Percentiles rank a stretch among this genome's conserved stretches.
Conservation (phyloP, 2,888 invertebrate genomes). For the Acleris literana region DNA sequence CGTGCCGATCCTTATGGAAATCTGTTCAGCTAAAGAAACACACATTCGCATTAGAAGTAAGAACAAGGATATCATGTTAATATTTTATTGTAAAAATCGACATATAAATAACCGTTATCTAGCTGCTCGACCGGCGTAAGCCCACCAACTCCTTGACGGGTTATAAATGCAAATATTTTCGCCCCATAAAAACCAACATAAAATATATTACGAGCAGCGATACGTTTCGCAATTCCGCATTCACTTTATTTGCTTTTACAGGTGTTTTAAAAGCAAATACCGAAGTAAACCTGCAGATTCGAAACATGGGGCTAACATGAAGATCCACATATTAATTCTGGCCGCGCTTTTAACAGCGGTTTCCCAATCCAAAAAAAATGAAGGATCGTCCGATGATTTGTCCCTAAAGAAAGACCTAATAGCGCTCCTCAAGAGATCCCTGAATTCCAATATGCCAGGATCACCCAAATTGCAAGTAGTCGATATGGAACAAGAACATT, state of each 20-base stretch:
- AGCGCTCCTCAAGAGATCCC: no score
- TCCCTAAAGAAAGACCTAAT: no score
- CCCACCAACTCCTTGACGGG: conserved; percentile 13
- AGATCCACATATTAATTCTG: conserved; percentile 40
- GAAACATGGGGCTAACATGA: conserved; percentile 47
- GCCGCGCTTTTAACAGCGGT: conserved; percentile 34
- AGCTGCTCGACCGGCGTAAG: conserved; percentile 16
- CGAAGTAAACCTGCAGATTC: background rate
- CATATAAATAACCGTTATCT: background rate
- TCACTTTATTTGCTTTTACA: conserved; percentile 10
- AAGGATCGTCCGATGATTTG: conserved; percentile 24
- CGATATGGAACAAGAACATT: no score
- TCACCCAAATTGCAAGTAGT: no score
- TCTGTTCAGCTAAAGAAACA: no score
- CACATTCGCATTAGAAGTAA: no score
- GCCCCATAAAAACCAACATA: conserved; percentile 26
- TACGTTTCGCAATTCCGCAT: conserved; percentile 47
- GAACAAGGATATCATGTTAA: no score
- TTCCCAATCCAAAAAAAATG: conserved; percentile 43
- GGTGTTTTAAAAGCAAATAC: background rate
- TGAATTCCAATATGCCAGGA: no score
- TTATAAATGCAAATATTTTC: conserved; percentile 19
- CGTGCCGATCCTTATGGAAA: no score
- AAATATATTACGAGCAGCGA: conserved; percentile 18
- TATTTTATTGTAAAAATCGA: no score